Evolutionary conservation across 2,113 vertebrate species (phyloP).

Genomic region (Epinephelus moara): DNA sequence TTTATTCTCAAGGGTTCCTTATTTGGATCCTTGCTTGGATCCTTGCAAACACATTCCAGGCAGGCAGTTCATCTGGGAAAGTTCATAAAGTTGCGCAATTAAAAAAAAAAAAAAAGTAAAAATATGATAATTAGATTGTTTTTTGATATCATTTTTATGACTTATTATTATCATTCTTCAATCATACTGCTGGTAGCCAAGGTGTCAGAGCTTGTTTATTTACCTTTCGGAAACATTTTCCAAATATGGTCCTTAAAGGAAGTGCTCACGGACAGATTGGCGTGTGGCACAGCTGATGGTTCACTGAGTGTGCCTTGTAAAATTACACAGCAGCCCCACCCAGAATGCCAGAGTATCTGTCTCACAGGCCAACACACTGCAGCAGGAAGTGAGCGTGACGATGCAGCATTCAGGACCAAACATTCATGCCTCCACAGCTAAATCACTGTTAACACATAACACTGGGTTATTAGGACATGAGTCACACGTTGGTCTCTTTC

Average conservation of each 20-base stretch:
- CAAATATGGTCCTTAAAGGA: conserved; percentile 53
- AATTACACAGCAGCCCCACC: conserved; percentile 55
- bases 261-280: neutral
- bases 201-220: conserved; percentile 4
- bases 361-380: conserved; percentile 21
- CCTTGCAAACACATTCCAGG: neutral
- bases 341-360: conserved; percentile 45
- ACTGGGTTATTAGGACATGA: conserved; percentile 37
- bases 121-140: neutral
- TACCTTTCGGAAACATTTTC: conserved; percentile 19
- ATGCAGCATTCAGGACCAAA: conserved; percentile 34
- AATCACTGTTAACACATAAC: conserved; percentile 35
- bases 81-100: neutral
- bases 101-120: neutral
- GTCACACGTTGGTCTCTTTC: conserved; percentile 57
- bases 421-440: conserved; percentile 21
- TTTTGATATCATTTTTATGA: neutral
- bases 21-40: neutral
- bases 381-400: conserved; percentile 54
- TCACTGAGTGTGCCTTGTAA: conserved; percentile 12
- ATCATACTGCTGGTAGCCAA: neutral
- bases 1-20: neutral
- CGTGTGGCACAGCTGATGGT: conserved; percentile 42
- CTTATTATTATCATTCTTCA: neutral
- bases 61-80: neutral